Conservation (phyloP, 2,888 invertebrate genomes). For the Epiblema foenella region DNA sequence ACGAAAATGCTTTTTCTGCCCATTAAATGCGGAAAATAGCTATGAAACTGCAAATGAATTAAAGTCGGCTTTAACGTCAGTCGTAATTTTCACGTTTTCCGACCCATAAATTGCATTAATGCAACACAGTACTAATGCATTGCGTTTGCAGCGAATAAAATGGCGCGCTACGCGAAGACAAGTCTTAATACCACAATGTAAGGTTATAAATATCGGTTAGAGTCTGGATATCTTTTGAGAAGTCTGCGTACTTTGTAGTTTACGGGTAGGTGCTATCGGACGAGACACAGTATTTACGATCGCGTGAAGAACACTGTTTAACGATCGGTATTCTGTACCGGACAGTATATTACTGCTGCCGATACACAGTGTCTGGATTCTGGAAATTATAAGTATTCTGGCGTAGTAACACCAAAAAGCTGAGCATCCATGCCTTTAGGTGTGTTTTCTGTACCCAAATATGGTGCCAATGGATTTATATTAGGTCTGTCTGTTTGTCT, state of each 20-base stretch:
- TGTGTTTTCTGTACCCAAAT: too few relatives aligned
- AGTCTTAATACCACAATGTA: slow-evolving; percentile 37
- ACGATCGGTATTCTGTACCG: slow-evolving; percentile 59
- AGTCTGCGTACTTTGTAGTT: slow-evolving; percentile 39
- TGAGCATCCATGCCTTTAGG: too few relatives aligned
- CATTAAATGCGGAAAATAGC: slow-evolving; percentile 7
- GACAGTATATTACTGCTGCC: slow-evolving; percentile 48
- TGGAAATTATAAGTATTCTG: slow-evolving; percentile 28
- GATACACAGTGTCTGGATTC: slow-evolving; percentile 37
- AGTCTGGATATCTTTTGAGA: slow-evolving; percentile 25
- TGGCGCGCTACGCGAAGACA: slow-evolving; percentile 23
- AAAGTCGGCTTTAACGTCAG: slow-evolving; percentile 51
- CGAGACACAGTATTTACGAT: slow-evolving; percentile 69
- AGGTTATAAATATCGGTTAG: slow-evolving; percentile 24
- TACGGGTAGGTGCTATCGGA: slow-evolving; percentile 48
- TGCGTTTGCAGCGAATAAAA: slow-evolving; percentile 43
- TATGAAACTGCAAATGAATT: slow-evolving; percentile 36
- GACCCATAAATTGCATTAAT: slow-evolving; percentile 58
- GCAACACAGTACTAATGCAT: slow-evolving; percentile 55
- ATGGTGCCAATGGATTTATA: too few relatives aligned
- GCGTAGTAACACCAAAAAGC: not conserved
- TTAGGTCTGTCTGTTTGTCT: too few relatives aligned
- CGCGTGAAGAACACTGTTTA: slow-evolving; percentile 68
- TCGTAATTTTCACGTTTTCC: slow-evolving; percentile 52
- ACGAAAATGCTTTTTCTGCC: slow-evolving; percentile 24